Conservation (phyloP, 2,888 invertebrate species). For the Bembecia ichneumoniformis region DNA sequence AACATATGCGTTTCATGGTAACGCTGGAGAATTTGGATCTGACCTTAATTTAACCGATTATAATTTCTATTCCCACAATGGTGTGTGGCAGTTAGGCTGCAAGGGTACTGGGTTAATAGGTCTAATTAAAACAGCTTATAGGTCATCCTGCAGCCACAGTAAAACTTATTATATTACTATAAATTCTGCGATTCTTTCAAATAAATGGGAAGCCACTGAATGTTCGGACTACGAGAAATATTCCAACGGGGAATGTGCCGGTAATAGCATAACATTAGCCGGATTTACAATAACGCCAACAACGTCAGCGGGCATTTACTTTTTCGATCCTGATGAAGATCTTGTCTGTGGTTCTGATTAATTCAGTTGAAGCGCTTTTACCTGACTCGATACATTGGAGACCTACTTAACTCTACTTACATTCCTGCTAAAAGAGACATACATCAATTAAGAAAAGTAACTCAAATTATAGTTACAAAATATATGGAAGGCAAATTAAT, state of each 20-base stretch:
- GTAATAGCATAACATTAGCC: not conserved
- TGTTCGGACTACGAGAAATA: not conserved
- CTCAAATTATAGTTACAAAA: too few relatives aligned
- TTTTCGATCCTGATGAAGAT: not conserved
- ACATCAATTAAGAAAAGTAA: too few relatives aligned
- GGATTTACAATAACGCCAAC: not conserved
- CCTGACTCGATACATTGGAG: too few relatives aligned
- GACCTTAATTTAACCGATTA: not conserved
- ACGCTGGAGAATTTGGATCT: not conserved
- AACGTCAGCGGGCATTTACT: not conserved
- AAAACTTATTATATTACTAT: not conserved
- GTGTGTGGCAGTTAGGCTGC: not conserved
- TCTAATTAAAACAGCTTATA: not conserved
- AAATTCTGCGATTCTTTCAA: not conserved
- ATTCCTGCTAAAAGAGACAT: too few relatives aligned
- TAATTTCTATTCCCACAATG: not conserved
- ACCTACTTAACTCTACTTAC: too few relatives aligned
- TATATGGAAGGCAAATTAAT: too few relatives aligned
- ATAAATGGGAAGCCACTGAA: not conserved
- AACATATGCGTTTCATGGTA: not conserved
- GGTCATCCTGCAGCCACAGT: not conserved
- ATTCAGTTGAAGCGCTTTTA: too few relatives aligned
- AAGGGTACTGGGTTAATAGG: not conserved
- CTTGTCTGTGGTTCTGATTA: not conserved
- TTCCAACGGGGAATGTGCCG: not conserved